phyloP scores from a whole-genome alignment of 2,888 invertebrate genomes.

The Cosmia trapezina region DNA sequence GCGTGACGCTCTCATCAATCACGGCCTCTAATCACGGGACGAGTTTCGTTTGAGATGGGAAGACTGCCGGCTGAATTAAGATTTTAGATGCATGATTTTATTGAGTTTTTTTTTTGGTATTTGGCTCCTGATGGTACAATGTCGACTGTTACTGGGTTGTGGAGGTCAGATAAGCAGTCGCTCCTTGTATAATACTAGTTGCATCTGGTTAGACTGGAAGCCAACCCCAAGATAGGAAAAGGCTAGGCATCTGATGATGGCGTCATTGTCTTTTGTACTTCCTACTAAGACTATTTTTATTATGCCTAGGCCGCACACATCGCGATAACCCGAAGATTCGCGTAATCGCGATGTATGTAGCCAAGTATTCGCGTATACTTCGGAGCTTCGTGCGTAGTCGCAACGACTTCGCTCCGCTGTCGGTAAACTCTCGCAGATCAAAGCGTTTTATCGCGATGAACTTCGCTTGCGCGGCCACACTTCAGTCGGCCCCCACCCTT shows the following conservation, averaged over 20 bases:
- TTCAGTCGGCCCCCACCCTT: no score
- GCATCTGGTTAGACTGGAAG: not conserved
- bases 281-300: not conserved
- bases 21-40: conserved; percentile 53
- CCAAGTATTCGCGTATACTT: no score
- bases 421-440: no score
- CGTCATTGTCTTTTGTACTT: not conserved
- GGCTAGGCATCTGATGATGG: not conserved
- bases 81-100: conserved; percentile 37
- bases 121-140: not conserved
- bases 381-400: no score
- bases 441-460: no score
- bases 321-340: no score
- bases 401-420: no score
- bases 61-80: conserved; percentile 41
- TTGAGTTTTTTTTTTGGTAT: not conserved
- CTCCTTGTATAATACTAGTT: not conserved
- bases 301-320: no score
- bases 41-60: conserved; percentile 28
- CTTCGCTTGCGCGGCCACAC: no score
- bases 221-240: not conserved
- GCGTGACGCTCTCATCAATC: conserved; percentile 56
- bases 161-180: not conserved
- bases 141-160: not conserved
- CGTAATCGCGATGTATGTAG: no score